Evolutionary conservation across 2,888 invertebrate genomes (phyloP).

Genomic region (Pteria penguin): DNA sequence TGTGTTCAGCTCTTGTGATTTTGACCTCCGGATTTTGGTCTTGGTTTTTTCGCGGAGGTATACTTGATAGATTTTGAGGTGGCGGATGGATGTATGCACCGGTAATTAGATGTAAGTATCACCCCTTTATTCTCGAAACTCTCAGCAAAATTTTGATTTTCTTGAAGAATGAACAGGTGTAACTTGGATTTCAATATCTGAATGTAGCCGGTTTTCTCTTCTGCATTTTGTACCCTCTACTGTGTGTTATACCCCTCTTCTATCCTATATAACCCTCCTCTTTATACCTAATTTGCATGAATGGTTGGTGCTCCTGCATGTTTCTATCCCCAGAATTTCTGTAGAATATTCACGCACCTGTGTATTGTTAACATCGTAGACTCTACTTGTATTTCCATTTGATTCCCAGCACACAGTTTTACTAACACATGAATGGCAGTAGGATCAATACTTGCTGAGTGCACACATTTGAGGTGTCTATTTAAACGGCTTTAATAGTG

Average conservation of each 20-base stretch:
- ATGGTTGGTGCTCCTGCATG: not conserved
- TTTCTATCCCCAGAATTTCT: not conserved
- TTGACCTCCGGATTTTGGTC: too few species aligned
- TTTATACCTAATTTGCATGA: not conserved
- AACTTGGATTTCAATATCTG: not conserved
- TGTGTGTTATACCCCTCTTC: too few species aligned
- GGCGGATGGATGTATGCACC: constrained; percentile 17
- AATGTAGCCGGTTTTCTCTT: not conserved
- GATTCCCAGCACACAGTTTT: too few species aligned
- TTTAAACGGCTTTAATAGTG: too few species aligned
- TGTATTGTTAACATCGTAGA: not conserved
- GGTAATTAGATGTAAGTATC: not conserved
- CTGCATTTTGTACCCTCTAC: not conserved
- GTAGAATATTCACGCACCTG: not conserved
- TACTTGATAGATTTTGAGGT: too few species aligned
- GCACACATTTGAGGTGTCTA: too few species aligned
- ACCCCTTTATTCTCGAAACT: not conserved
- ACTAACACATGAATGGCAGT: too few species aligned
- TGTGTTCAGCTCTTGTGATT: too few species aligned
- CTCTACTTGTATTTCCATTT: not conserved
- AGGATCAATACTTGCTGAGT: too few species aligned
- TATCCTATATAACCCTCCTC: too few species aligned
- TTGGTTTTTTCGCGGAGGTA: too few species aligned
- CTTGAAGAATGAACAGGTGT: not conserved
- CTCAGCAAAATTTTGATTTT: not conserved